These are phyloP conservation scores for Pandemis heparana DNA, from an alignment of 2,888 invertebrate species.

Conservation along the genomic window DNA sequence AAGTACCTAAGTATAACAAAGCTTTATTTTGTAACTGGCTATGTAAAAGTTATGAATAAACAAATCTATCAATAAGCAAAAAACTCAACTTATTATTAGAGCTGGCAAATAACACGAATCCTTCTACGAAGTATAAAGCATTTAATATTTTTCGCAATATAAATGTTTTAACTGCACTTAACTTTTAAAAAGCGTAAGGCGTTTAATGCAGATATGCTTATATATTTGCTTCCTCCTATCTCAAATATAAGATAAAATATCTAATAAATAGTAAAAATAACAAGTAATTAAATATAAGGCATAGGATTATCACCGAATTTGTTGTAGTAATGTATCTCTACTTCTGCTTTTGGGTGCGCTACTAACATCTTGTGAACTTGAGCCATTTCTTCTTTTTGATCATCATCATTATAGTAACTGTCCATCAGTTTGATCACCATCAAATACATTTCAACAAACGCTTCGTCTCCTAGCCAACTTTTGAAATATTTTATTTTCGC, in stretches of 20 bases:
- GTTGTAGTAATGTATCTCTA: constrained; percentile 29
- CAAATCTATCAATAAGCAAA: background rate
- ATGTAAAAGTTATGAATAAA: background rate
- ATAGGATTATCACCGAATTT: constrained; percentile 21
- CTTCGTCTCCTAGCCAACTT: constrained; percentile 16
- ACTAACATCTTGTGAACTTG: constrained; percentile 11
- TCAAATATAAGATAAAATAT: background rate
- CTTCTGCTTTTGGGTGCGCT: constrained; percentile 20
- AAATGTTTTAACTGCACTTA: background rate
- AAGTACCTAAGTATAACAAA: background rate
- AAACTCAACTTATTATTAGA: background rate
- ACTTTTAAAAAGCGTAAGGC: background rate
- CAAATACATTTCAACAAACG: constrained; percentile 24
- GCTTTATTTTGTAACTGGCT: background rate
- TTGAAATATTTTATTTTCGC: constrained; percentile 13
- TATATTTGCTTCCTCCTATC: background rate
- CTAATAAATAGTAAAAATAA: background rate
- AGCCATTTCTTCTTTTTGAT: background rate
- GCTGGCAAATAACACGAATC: background rate
- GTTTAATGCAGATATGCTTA: no score
- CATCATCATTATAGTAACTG: constrained; percentile 11
- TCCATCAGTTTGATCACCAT: constrained; percentile 17
- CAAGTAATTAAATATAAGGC: background rate
- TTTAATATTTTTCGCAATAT: background rate
- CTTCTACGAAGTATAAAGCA: background rate